Evolutionary conservation across 2,888 invertebrate genomes (phyloP).

Genomic region (Odontothrips loti): DNA sequence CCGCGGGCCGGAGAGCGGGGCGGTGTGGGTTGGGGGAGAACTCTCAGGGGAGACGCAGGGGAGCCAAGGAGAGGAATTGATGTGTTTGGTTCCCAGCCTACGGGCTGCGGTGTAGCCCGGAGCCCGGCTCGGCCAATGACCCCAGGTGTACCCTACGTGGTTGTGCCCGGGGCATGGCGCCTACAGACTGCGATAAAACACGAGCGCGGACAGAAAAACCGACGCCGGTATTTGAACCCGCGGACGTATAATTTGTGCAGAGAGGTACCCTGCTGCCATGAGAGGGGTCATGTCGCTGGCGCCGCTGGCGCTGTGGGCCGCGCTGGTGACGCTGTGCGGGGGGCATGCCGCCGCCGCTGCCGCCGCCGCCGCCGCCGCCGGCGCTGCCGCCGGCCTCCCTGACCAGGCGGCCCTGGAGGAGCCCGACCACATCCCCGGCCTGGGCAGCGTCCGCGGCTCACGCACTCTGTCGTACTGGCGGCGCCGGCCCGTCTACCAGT

Average conservation of each 20-base stretch:
- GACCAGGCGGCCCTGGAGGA: slow-evolving; percentile 27
- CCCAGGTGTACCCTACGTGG: no score
- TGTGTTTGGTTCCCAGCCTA: neutral
- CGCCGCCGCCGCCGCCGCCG: slow-evolving; percentile 28
- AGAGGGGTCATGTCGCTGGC: neutral
- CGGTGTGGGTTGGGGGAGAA: neutral
- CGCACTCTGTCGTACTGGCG: slow-evolving; percentile 38
- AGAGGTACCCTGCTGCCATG: neutral
- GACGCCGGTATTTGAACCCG: no score
- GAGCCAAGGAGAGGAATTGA: neutral
- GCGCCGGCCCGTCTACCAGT: slow-evolving; percentile 40
- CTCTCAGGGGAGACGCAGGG: neutral
- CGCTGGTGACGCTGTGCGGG: slow-evolving; percentile 23
- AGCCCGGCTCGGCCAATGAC: neutral
- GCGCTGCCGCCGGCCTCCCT: slow-evolving; percentile 39
- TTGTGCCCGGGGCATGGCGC: no score
- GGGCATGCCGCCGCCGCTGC: slow-evolving; percentile 13
- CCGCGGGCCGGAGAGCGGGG: neutral
- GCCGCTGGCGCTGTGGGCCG: neutral
- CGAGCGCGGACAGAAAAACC: no score
- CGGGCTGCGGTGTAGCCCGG: neutral
- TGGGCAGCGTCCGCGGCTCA: slow-evolving; percentile 39
- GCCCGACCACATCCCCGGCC: slow-evolving; percentile 37
- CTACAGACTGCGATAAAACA: no score
- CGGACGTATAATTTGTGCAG: neutral